Conservation (phyloP, 2,113 vertebrate species). For the Alligator sinensis region DNA sequence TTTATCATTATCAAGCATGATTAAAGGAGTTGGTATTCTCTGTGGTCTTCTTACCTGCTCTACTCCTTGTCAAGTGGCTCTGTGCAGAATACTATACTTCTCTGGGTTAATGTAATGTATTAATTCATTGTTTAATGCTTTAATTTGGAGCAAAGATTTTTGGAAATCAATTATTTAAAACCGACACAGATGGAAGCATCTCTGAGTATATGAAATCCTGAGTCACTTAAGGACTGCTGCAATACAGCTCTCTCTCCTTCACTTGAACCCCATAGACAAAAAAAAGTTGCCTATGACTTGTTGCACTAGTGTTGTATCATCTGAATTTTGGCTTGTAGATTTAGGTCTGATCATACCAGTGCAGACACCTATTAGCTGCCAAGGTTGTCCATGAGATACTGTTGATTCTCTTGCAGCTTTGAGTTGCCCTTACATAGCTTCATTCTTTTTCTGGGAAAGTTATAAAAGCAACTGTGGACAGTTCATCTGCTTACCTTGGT, state of each 20-base stretch:
- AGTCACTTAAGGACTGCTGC: not conserved
- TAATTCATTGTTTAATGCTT: not conserved
- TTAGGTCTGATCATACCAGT: not conserved
- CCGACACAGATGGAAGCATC: not conserved
- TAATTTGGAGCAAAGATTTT: not conserved
- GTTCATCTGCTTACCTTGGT: rapidly evolving
- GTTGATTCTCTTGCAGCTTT: not conserved
- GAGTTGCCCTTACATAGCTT: not conserved
- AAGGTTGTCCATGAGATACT: not conserved
- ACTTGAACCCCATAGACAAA: not conserved
- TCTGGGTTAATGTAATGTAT: not conserved
- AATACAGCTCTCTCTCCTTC: not conserved
- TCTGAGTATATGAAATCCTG: not conserved
- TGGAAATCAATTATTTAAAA: not conserved
- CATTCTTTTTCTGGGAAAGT: not conserved
- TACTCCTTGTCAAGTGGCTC: not conserved
- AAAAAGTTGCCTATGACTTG: not conserved
- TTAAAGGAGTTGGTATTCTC: not conserved
- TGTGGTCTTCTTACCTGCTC: not conserved
- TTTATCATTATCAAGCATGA: not conserved
- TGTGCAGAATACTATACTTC: not conserved
- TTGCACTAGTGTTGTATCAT: not conserved
- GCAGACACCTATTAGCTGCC: not conserved
- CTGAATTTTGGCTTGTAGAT: not conserved
- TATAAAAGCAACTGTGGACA: not conserved